phyloP scores from a whole-genome alignment of 2,113 vertebrate genomes.

The Tonatia bakeri region DNA sequence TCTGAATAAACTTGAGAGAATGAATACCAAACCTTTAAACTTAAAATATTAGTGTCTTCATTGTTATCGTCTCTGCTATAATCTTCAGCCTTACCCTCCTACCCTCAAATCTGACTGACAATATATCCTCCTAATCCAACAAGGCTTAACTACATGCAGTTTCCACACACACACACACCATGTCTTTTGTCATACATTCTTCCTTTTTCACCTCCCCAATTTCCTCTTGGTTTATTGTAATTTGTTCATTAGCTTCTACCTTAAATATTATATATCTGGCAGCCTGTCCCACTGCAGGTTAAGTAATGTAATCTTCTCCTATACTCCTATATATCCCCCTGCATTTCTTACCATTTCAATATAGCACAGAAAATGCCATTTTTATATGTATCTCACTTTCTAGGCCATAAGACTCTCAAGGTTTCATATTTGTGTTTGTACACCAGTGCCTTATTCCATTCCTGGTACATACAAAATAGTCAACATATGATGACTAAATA shows the following conservation, averaged over 20 bases:
- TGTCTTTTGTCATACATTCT: background rate
- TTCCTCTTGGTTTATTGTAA: background rate
- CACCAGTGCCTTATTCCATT: background rate
- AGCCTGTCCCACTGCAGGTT: background rate
- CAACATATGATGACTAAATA: background rate
- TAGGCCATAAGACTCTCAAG: background rate
- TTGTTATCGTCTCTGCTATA: background rate
- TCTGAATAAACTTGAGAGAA: background rate
- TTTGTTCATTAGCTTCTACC: background rate
- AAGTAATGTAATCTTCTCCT: background rate
- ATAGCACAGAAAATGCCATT: background rate
- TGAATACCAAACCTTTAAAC: background rate
- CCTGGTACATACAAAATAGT: background rate
- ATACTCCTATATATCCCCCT: background rate
- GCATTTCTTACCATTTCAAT: background rate
- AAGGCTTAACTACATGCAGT: background rate
- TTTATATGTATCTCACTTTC: background rate
- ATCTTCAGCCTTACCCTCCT: accelerated
- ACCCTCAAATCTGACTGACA: background rate
- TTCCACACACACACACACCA: background rate
- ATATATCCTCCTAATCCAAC: background rate
- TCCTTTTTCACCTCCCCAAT: background rate
- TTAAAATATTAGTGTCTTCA: background rate
- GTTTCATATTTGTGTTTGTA: background rate
- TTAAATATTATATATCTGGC: background rate